These are phyloP conservation scores for Hesperophylax magnus DNA, from an alignment of 1,140 invertebrate species.

Conservation along the genomic window DNA sequence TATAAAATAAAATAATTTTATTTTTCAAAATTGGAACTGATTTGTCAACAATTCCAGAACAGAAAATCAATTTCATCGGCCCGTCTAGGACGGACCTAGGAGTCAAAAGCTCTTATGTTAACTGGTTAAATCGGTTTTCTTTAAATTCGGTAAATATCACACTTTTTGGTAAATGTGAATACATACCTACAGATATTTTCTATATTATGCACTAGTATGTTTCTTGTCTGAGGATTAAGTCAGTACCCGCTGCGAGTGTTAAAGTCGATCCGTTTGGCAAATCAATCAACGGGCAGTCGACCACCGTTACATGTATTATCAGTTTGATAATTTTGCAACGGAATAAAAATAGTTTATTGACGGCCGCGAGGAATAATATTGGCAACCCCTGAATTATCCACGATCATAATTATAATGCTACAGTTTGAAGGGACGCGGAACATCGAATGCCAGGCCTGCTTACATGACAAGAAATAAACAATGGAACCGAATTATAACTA, in stretches of 20 bases:
- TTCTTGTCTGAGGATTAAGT: neutral
- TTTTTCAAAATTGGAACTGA: no score
- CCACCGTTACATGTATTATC: neutral
- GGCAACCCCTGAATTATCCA: conserved; percentile 12
- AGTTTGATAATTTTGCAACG: neutral
- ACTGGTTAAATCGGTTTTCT: no score
- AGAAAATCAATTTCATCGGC: no score
- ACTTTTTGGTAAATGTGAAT: no score
- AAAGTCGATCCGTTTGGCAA: neutral
- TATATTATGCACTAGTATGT: neutral
- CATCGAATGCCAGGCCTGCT: conserved; percentile 8
- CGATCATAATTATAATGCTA: conserved; percentile 22
- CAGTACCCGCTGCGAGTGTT: neutral
- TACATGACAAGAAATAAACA: neutral
- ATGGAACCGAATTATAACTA: no score
- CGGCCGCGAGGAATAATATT: neutral
- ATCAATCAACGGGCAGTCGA: neutral
- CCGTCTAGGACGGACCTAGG: no score
- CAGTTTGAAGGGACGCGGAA: conserved; percentile 1
- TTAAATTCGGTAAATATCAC: no score
- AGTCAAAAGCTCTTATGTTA: no score
- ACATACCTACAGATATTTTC: no score
- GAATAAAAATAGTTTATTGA: neutral
- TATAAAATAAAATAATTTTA: no score
- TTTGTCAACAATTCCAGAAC: no score